phyloP scores from a whole-genome alignment of 92 coral and sea anemone species.

The Paragorgia papillata region DNA sequence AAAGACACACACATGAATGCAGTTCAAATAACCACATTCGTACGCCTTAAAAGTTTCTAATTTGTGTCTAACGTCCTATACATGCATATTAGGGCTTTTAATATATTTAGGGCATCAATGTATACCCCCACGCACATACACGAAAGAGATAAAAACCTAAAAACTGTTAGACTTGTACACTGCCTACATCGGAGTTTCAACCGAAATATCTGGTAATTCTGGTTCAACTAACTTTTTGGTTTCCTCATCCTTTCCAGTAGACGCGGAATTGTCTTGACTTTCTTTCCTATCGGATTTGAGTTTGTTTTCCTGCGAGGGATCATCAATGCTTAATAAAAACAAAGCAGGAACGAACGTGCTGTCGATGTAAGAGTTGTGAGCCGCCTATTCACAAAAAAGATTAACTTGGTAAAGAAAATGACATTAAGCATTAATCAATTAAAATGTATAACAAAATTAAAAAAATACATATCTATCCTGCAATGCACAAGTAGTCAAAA shows the following conservation, averaged over 20 bases:
- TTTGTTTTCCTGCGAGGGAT: conserved; percentile 1
- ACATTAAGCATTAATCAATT: too few species aligned
- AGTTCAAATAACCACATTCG: too few species aligned
- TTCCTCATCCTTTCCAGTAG: conserved; percentile 21
- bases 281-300: not conserved
- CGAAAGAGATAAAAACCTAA: not conserved
- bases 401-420: not conserved
- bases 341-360: conserved; percentile 10
- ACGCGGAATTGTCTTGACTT: not conserved
- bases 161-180: not conserved
- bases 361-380: conserved; percentile 21
- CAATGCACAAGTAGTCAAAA: too few species aligned
- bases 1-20: too few species aligned
- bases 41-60: too few species aligned
- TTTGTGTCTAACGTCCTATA: too few species aligned
- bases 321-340: conserved; percentile 35
- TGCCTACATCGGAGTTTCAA: conserved; percentile 36
- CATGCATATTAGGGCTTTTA: too few species aligned
- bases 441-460: not conserved
- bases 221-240: conserved; percentile 42
- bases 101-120: too few species aligned
- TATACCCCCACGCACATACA: too few species aligned
- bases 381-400: conserved; percentile 13
- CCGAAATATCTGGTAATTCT: conserved; percentile 21
- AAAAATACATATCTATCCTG: too few species aligned